Conservation (phyloP, 2,888 invertebrate species). For the Coenonympha glycerion region DNA sequence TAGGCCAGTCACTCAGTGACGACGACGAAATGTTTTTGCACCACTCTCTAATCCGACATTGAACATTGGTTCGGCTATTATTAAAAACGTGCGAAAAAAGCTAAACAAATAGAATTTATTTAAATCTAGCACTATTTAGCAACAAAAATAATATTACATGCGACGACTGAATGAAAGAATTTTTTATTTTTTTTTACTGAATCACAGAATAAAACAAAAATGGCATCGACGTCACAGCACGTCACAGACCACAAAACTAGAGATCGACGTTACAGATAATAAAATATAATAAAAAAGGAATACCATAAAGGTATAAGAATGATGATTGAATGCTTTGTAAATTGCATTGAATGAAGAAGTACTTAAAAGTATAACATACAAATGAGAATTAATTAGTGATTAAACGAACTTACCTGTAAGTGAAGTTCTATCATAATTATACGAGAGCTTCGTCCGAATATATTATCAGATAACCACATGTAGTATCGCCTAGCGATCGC, state of each 20-base stretch:
- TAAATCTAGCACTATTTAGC: conserved; percentile 49
- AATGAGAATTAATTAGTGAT: too few species aligned
- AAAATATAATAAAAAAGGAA: neutral
- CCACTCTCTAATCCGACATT: conserved; percentile 43
- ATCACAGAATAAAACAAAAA: conserved; percentile 24
- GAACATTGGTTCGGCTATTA: conserved; percentile 43
- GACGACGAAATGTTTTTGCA: conserved; percentile 30
- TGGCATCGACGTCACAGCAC: conserved; percentile 19
- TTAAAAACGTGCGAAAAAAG: conserved; percentile 40
- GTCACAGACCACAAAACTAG: conserved; percentile 17
- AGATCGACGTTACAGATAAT: too few species aligned
- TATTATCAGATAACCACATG: too few species aligned
- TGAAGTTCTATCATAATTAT: too few species aligned
- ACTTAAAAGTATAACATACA: too few species aligned
- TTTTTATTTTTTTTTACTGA: conserved; percentile 35
- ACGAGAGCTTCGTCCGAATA: too few species aligned
- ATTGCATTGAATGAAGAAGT: too few species aligned
- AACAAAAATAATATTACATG: conserved; percentile 58
- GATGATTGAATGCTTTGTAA: too few species aligned
- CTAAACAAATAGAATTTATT: conserved; percentile 50
- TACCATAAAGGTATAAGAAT: neutral
- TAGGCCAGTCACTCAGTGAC: conserved; percentile 59
- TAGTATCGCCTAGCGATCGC: too few species aligned
- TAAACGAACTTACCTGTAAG: too few species aligned
- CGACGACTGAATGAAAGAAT: conserved; percentile 36